Conservation (phyloP, 2,888 invertebrate genomes). For the Pterostichus niger region DNA sequence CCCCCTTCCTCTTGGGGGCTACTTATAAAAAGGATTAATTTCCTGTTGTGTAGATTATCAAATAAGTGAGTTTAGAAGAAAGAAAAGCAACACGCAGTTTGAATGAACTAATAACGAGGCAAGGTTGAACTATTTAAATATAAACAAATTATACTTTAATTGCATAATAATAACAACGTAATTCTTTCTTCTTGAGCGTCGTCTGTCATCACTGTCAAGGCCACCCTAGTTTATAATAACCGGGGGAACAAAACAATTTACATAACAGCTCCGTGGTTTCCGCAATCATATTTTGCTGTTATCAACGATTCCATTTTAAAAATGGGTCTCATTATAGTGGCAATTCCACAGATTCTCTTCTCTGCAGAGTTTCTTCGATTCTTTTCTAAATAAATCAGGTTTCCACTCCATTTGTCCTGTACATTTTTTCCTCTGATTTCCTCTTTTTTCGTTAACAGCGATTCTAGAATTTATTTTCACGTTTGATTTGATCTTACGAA, state of each 20-base stretch:
- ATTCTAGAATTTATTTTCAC: constrained; percentile 65
- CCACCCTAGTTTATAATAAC: background rate
- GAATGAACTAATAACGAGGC: background rate
- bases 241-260: constrained; percentile 16
- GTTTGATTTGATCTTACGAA: constrained; percentile 59
- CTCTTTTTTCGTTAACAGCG: constrained; percentile 55
- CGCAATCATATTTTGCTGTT: constrained; percentile 16
- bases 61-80: too few relatives aligned
- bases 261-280: constrained; percentile 15
- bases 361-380: constrained; percentile 3
- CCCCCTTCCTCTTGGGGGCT: too few relatives aligned
- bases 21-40: too few relatives aligned
- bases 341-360: constrained; percentile 15
- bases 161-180: constrained; percentile 34
- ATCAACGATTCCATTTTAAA: constrained; percentile 14
- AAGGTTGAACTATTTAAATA: constrained; percentile 32
- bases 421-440: constrained; percentile 57
- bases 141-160: constrained; percentile 32
- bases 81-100: too few relatives aligned
- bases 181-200: background rate
- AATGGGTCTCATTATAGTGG: constrained; percentile 32
- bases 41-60: too few relatives aligned
- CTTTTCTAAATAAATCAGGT: constrained; percentile 66
- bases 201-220: constrained; percentile 32
- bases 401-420: constrained; percentile 66